A percentile compares a stretch with the other conserved stretches of the same genome.
These are phyloP conservation scores for Mastomys coucha DNA, from an alignment of 2,113 vertebrate genomes.

Conservation along the genomic window DNA sequence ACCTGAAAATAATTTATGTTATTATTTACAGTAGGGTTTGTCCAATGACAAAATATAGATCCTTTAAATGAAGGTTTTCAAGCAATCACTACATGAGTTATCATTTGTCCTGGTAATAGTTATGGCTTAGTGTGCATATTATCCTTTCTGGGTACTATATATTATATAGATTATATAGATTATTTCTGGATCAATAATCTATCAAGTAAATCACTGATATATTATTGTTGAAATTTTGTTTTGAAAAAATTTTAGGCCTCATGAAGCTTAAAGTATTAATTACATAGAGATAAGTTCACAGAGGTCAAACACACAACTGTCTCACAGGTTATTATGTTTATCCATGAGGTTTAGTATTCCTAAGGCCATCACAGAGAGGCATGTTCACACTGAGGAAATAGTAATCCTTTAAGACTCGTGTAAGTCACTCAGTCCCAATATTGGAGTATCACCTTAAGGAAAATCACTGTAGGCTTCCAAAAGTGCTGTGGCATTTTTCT, in stretches of 20 bases:
- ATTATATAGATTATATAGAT: too few relatives aligned
- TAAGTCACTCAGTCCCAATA: constrained; percentile 52
- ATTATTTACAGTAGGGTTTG: background rate
- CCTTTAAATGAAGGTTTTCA: background rate
- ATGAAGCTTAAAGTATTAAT: background rate
- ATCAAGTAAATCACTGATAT: constrained; percentile 1
- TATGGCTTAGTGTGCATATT: background rate
- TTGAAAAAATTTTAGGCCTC: background rate
- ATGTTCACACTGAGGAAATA: background rate
- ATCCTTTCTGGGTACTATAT: background rate
- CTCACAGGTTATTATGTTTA: background rate
- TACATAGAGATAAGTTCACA: background rate
- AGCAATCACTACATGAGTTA: background rate
- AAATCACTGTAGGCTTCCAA: constrained; percentile 23
- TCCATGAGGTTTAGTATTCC: constrained; percentile 29
- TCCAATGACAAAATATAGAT: background rate
- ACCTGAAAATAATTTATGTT: background rate
- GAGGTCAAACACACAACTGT: background rate
- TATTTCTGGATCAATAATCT: background rate
- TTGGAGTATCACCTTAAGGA: constrained; percentile 53
- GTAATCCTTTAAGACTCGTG: constrained; percentile 40
- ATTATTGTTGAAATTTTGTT: too few relatives aligned
- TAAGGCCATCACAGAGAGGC: background rate
- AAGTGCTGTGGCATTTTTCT: constrained; percentile 62
- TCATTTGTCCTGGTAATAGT: background rate